Evolutionary conservation across 2,888 invertebrate species (phyloP).

Genomic region (Pollenia griseotomentosa): DNA sequence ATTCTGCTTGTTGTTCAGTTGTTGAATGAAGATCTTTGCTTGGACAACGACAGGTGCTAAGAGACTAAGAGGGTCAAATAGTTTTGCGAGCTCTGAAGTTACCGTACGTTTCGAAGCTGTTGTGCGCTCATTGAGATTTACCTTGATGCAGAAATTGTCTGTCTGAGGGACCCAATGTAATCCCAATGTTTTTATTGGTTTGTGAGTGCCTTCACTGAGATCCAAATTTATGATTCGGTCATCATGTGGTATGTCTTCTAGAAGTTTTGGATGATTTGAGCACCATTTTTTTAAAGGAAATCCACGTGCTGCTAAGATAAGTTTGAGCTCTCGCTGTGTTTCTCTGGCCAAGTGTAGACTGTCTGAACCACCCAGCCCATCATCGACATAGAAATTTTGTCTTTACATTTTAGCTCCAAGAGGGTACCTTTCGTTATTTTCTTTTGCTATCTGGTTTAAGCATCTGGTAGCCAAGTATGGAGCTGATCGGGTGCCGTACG

Average conservation of each 20-base stretch:
- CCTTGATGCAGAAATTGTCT: constrained; percentile 9
- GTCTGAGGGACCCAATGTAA: constrained; percentile 19
- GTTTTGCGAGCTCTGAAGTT: constrained; percentile 20
- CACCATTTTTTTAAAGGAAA: neutral
- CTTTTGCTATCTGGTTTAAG: neutral
- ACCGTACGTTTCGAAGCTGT: constrained; percentile 1
- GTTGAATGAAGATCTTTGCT: constrained; percentile 3
- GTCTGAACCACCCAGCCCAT: neutral
- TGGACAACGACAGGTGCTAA: neutral
- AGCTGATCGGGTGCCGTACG: constrained; percentile 8
- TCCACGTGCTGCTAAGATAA: neutral
- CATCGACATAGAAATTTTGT: neutral
- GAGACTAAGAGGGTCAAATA: constrained; percentile 21
- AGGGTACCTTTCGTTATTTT: neutral
- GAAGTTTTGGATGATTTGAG: neutral
- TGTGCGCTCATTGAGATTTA: neutral
- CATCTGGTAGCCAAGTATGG: neutral
- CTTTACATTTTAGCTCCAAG: no score
- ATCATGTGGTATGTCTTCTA: neutral
- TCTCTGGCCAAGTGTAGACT: neutral
- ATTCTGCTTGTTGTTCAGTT: constrained; percentile 3
- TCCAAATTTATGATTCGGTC: neutral
- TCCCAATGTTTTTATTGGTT: constrained; percentile 29
- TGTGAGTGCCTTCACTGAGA: neutral
- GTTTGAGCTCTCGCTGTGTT: constrained; percentile 4